Evolutionary conservation across 2,113 vertebrate species (phyloP).

Genomic region (Peromyscus californicus): DNA sequence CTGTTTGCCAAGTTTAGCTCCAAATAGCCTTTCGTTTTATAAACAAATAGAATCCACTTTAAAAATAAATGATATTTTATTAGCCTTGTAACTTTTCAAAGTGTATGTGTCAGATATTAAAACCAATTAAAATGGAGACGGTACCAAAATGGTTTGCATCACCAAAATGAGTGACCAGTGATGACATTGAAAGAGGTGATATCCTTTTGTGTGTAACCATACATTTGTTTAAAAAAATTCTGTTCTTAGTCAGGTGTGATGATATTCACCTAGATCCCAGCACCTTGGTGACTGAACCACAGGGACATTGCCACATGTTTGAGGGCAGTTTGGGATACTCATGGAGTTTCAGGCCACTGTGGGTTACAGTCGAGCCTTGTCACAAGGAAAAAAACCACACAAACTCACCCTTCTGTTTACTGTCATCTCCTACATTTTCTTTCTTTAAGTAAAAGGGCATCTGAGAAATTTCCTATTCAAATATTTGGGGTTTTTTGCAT

Average conservation of each 20-base stretch:
- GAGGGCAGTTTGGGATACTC: background rate
- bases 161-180: background rate
- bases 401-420: background rate
- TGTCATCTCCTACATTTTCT: constrained; percentile 6
- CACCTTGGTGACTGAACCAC: background rate
- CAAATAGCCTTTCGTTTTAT: constrained; percentile 28
- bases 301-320: background rate
- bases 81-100: constrained; percentile 48
- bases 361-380: background rate
- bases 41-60: constrained; percentile 54
- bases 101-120: background rate
- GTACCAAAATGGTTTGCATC: constrained; percentile 10
- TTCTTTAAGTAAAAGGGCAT: constrained; percentile 44
- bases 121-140: background rate
- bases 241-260: background rate
- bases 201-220: background rate
- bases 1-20: constrained; percentile 47
- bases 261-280: background rate
- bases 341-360: background rate
- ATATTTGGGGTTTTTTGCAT: background rate
- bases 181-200: background rate
- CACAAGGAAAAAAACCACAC: background rate
- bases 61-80: constrained; percentile 28
- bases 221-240: too few relatives aligned
- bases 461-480: background rate